These are phyloP conservation scores for Campylorhamphus procurvoides DNA, from an alignment of 2,113 vertebrate species.

Conservation along the genomic window DNA sequence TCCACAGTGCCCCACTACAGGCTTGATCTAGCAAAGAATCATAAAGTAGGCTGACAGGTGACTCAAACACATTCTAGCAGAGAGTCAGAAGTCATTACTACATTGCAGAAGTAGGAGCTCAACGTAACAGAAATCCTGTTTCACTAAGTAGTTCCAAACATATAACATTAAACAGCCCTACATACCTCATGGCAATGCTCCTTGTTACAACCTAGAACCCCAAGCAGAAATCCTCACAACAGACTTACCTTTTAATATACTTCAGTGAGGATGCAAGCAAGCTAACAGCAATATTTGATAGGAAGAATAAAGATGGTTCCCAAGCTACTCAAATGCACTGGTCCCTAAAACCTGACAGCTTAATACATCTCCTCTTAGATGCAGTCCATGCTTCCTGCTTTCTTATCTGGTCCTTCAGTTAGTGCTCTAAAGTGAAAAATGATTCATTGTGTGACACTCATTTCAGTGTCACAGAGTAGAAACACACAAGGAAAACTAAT, in stretches of 20 bases:
- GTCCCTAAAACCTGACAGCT: neutral
- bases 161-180: neutral
- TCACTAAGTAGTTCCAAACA: neutral
- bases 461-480: neutral
- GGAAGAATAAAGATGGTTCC: neutral
- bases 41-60: neutral
- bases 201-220: neutral
- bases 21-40: neutral
- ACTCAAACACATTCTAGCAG: neutral
- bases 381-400: neutral
- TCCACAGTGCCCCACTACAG: neutral
- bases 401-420: neutral
- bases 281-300: neutral
- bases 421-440: neutral
- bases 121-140: neutral
- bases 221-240: neutral
- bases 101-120: neutral
- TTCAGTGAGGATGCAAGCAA: neutral
- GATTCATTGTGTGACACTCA: neutral
- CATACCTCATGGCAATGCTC: neutral
- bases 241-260: neutral
- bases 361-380: neutral
- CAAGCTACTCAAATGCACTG: neutral
- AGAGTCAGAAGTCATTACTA: neutral
- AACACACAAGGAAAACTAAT: neutral